Conservation (phyloP, 2,888 invertebrate genomes). For the Eristalis pertinax region DNA sequence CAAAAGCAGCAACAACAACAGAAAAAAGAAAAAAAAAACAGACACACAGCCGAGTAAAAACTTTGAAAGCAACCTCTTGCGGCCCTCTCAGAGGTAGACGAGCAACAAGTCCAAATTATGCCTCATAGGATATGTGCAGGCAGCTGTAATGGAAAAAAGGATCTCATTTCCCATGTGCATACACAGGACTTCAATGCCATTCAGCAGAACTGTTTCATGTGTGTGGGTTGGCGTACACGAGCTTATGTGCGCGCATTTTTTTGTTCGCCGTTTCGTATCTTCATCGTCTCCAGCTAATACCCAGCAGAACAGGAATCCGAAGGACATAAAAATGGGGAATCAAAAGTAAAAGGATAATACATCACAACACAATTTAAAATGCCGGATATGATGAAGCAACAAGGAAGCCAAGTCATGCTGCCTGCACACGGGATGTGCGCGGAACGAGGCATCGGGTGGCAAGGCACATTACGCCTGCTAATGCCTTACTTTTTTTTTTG, state of each 20-base stretch:
- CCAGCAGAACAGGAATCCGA: not conserved
- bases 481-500: conserved; percentile 15
- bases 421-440: not conserved
- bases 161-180: conserved; percentile 42
- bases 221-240: not conserved
- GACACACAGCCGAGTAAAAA: not conserved
- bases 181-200: conserved; percentile 19
- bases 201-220: conserved; percentile 7
- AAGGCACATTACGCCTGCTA: conserved; percentile 44
- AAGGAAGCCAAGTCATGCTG: conserved; percentile 9
- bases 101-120: conserved; percentile 30
- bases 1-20: not conserved
- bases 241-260: not conserved
- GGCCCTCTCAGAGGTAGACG: not conserved
- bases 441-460: too few relatives aligned
- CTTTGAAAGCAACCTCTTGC: not conserved
- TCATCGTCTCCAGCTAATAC: not conserved
- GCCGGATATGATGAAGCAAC: conserved; percentile 40
- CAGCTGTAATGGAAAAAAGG: conserved; percentile 23
- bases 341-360: conserved; percentile 46
- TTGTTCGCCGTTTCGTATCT: not conserved
- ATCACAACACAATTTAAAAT: conserved; percentile 44
- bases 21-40: not conserved
- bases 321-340: conserved; percentile 22
- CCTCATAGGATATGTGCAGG: conserved; percentile 26